Conservation (phyloP, 2,888 invertebrate species). For the Melipona bicolor region DNA sequence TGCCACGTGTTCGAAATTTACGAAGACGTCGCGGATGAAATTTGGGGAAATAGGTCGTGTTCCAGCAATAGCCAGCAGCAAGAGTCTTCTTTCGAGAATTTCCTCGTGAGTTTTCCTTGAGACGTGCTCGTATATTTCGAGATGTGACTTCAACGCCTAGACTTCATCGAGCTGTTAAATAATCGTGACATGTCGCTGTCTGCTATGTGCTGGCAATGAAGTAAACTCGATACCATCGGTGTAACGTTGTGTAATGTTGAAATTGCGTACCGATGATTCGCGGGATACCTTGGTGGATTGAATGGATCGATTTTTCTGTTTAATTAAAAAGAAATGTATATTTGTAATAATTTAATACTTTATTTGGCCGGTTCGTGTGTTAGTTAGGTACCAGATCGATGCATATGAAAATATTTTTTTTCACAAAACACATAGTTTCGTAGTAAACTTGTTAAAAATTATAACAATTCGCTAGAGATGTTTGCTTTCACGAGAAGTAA, state of each 20-base stretch:
- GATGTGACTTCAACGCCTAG: slow-evolving; percentile 51
- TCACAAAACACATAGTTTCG: no score
- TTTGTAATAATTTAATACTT: no score
- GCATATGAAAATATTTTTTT: no score
- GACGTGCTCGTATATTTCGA: slow-evolving; percentile 52
- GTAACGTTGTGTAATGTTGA: slow-evolving; percentile 24
- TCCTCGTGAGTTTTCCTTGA: neutral
- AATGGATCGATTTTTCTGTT: neutral
- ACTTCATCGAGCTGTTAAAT: slow-evolving; percentile 48
- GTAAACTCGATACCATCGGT: neutral
- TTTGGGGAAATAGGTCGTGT: slow-evolving; percentile 45
- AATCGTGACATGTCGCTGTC: slow-evolving; percentile 41
- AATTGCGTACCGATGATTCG: neutral
- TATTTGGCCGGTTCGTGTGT: no score
- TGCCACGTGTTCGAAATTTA: neutral
- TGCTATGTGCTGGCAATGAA: slow-evolving; percentile 11
- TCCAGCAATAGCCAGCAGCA: slow-evolving; percentile 37
- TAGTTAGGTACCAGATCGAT: no score
- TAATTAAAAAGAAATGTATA: no score
- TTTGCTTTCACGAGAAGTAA: no score
- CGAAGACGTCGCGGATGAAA: neutral
- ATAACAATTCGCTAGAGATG: no score
- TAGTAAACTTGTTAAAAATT: no score
- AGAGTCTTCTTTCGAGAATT: neutral
- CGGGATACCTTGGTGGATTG: neutral